Evolutionary conservation across 2,888 invertebrate genomes (phyloP), one percentile per base, ranked within the genome.

Genomic region (Ypsolopha scabrella): DNA sequence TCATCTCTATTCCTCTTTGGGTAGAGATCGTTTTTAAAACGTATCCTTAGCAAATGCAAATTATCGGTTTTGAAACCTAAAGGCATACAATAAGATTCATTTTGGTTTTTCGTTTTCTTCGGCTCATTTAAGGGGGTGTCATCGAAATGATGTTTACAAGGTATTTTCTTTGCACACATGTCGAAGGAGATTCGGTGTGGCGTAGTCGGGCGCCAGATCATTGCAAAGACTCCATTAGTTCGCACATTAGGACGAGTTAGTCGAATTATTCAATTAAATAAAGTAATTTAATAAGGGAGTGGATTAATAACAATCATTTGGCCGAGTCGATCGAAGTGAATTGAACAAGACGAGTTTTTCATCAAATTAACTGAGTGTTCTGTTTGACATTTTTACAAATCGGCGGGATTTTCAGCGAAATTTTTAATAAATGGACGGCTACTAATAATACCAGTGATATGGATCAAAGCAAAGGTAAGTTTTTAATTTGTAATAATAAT

Each of bases 231-330:
- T 80, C 80, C 83, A 86, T 86, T 86, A 82, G 85, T 86, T 81
- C 85, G 67, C 82, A 83, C 86, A 86, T 86, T 86, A 85, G 74
- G 57, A 62, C 65, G 76, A 80, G 81, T 86, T 85, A 85, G 83
- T 78, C 72, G 75, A 81, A 83, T 85, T 81, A 83, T 81, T 75
- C 75, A 85, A 86, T 86, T 86, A 82, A 67, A 75, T 76, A 75
- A 77, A 78, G 82, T 86, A 85, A 86, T 86, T 81, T 72, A 85
- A 86, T 86, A 86, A 86, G 74, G 67, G 41, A 58, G 71, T 73
- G 80, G 66, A 82, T 83, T 85, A 82, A 83, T 85, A 83, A 77
- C 77, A 76, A 51, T 54, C 50, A 79, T 80, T 75, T 75, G 60
- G 56, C 65, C 69, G 59, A 71, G 36, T 68, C 72, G 67, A 75